Conservation (phyloP, 2,797 vertebrate species). For the Danionella dracula region DNA sequence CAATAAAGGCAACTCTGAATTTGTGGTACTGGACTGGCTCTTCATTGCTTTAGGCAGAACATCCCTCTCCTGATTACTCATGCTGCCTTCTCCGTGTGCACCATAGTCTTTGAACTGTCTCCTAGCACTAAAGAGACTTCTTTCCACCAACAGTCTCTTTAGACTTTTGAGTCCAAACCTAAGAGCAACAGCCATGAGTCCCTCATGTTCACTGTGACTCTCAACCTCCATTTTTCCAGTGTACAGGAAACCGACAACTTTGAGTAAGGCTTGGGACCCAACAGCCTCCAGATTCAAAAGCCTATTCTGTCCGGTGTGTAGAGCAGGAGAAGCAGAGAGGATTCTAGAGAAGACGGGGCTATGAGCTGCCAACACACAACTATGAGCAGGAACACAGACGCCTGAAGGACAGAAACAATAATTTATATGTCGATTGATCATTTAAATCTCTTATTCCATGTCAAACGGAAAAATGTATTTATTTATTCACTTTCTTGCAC, state of each 20-base stretch:
- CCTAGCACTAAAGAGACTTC: not conserved
- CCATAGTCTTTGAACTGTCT: slow-evolving; percentile 4
- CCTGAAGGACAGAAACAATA: slow-evolving; percentile 42
- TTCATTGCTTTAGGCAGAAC: not conserved
- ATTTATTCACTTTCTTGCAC: too few relatives aligned
- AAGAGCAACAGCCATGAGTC: slow-evolving; percentile 56
- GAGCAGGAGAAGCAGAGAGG: slow-evolving; percentile 40
- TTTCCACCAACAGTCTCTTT: not conserved
- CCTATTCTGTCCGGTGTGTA: slow-evolving; percentile 52
- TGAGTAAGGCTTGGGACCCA: slow-evolving; percentile 57
- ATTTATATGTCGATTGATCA: not conserved
- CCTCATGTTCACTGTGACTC: slow-evolving; percentile 46
- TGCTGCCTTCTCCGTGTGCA: not conserved
- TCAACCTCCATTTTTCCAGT: slow-evolving; percentile 60
- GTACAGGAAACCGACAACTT: slow-evolving; percentile 68
- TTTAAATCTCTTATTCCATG: not conserved
- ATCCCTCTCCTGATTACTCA: not conserved
- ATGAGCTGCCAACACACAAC: slow-evolving; percentile 67
- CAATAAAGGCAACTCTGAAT: not conserved
- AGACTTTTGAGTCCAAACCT: slow-evolving; percentile 59
- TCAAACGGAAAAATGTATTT: too few relatives aligned
- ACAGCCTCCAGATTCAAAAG: slow-evolving; percentile 55
- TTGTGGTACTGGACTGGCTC: slow-evolving; percentile 27
- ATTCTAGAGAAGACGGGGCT: slow-evolving; percentile 54
- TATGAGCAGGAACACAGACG: slow-evolving; percentile 66